Evolutionary conservation across 2,113 vertebrate genomes (phyloP).

Genomic region (Onychostruthus taczanowskii): DNA sequence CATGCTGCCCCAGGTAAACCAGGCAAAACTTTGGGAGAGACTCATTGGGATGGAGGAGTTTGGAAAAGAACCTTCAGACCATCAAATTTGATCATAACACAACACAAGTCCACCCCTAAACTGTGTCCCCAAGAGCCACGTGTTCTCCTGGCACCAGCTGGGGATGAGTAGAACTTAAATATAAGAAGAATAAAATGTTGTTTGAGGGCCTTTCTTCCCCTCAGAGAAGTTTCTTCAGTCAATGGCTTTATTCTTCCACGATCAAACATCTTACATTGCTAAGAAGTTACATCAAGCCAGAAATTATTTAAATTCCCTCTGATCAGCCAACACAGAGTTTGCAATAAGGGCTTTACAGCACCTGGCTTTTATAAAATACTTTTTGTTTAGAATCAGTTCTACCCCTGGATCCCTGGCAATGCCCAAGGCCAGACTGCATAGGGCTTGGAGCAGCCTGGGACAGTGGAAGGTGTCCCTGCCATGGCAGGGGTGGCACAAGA

Average conservation of each 20-base stretch:
- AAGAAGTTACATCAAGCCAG: not conserved
- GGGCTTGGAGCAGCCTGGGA: not conserved
- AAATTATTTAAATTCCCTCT: not conserved
- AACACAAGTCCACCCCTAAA: not conserved
- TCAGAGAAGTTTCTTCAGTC: not conserved
- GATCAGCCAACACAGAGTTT: not conserved
- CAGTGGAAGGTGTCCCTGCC: fast-evolving
- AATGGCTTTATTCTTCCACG: not conserved
- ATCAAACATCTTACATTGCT: not conserved
- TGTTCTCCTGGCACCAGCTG: not conserved
- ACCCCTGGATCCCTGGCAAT: not conserved
- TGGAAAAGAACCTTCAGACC: not conserved
- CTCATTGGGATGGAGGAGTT: fast-evolving
- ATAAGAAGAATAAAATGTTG: not conserved
- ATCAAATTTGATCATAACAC: fast-evolving
- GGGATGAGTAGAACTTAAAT: not conserved
- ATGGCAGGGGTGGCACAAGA: not conserved
- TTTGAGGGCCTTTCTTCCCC: fast-evolving
- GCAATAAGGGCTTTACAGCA: not conserved
- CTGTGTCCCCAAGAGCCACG: fast-evolving
- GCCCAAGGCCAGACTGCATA: not conserved
- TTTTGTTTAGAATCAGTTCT: not conserved
- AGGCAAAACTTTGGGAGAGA: fast-evolving
- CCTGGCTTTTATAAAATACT: not conserved
- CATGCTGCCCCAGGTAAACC: not conserved